Base-by-base conservation (phyloP, 2,797 vertebrate species). In the Girardinus metallicus region DNA sequence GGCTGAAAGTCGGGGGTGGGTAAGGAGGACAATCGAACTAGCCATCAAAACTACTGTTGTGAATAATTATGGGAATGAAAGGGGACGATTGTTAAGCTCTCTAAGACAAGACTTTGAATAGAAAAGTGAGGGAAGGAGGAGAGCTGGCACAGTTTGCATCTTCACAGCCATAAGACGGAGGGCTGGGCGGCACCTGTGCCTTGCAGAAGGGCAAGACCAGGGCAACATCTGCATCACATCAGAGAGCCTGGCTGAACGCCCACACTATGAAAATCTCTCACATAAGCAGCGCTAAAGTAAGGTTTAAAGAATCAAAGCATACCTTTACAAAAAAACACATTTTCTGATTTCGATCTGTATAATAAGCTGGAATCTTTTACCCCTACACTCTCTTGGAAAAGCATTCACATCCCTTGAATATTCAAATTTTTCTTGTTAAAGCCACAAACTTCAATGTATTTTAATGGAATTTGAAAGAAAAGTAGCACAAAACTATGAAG, bases 161-260 rank as follows among this genome's bases (percentile, higher is more conserved):
- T 92, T 85, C 85, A 85, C 72, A 81, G 87, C 90, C 81, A 86
- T 82, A 88, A 90, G 90, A 91, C 91, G 87, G 87, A 94, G 93
- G 93, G 93, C 94, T 93, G 89, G 47, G 81, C 41, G 62, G 90
- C 91, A 93, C 92, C 89, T 93, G 91, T 93, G 91, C 88, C 93
- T 89, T 88, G 90, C 92, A 92, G 90, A 87, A 90, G 92, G 92
- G 94, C 90, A 94, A 94, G 92, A 92, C 93, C 93, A 77, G 92
- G 91, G 91, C 94, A 95, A 95, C 94, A 95, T 95, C 94, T 96
- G 94, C 91, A 95, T 82, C 91, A 66, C 93, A 94, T 90, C 87
- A 91, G 92, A 94, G 90, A 81, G 89, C 85, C 93, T 94, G 94
- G 94, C 89, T 51, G 51, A 11, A 71, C 46, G 88, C 92, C 92